Evolutionary conservation across 2,113 vertebrate genomes (phyloP).

Genomic region (human): GRCh38 chr4:65735501-65736000

Average conservation of each 20-base stretch:
- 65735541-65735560: neutral
- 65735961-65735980: neutral
- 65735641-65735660: neutral
- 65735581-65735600: neutral
- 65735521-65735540: neutral
- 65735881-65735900: neutral
- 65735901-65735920: neutral
- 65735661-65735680: neutral
- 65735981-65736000: neutral
- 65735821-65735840: neutral
- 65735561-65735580: neutral
- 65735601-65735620: neutral
- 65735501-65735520: neutral
- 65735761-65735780: neutral
- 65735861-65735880: neutral
- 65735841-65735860: neutral
- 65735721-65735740: neutral
- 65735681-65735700: neutral
- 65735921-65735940: neutral
- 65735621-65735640: neutral
- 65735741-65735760: neutral
- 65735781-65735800: neutral
- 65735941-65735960: neutral
- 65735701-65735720: neutral
- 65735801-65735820: neutral